phyloP scores from a whole-genome alignment of 2,113 vertebrate genomes.

The Sapayoa aenigma region DNA sequence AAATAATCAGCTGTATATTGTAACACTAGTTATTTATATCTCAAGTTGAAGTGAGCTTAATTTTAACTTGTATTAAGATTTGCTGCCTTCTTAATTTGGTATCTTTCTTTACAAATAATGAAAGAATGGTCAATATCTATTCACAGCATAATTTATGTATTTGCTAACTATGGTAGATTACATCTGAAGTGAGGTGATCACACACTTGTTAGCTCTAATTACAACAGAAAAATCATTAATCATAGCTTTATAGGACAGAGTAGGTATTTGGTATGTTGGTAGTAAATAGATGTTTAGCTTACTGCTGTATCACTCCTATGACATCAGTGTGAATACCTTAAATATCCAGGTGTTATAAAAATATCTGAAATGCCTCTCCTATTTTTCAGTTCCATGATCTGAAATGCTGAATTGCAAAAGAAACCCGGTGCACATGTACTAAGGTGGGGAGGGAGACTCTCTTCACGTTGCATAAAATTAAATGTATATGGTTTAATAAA shows the following conservation, averaged over 20 bases:
- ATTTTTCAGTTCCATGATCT: background rate
- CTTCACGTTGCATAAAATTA: background rate
- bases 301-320: background rate
- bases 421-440: background rate
- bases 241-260: background rate
- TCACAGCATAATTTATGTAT: background rate
- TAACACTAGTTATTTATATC: background rate
- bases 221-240: constrained; percentile 25
- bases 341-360: background rate
- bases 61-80: background rate
- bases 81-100: background rate
- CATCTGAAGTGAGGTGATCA: background rate
- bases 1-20: background rate
- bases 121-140: background rate
- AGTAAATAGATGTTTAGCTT: background rate
- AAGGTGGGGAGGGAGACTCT: background rate
- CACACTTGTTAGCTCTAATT: constrained; percentile 2
- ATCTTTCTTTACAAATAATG: background rate
- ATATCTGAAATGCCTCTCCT: background rate
- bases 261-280: background rate
- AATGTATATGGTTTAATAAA: background rate
- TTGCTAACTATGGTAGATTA: constrained; percentile 16
- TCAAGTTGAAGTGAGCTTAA: background rate
- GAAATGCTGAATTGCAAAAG: background rate
- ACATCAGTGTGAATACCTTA: background rate